Conservation (phyloP, 2,888 invertebrate species). For the Odontocolon sp. region DNA sequence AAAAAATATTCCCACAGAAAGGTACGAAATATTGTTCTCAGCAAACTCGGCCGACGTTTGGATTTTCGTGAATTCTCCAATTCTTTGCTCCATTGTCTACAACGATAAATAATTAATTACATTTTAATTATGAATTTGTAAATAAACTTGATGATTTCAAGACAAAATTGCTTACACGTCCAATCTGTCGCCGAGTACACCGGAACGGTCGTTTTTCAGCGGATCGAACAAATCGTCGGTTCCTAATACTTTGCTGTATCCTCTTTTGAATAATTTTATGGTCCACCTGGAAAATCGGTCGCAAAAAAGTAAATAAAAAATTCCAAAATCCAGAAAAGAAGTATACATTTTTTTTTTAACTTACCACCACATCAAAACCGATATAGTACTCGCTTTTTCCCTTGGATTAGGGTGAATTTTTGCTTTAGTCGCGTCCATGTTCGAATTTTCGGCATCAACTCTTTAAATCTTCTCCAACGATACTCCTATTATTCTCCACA, state of each 20-base stretch:
- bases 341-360: conserved; percentile 53
- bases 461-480: not conserved
- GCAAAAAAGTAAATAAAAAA: not conserved
- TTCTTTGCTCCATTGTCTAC: conserved; percentile 82
- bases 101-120: conserved; percentile 39
- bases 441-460: conserved; percentile 25
- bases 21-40: conserved; percentile 80
- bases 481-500: not conserved
- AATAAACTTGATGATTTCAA: not conserved
- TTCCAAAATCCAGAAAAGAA: not conserved
- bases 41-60: conserved; percentile 79
- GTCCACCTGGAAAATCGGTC: conserved; percentile 85
- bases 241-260: conserved; percentile 87
- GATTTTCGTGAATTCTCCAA: conserved; percentile 73
- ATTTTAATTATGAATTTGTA: not conserved
- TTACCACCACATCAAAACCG: conserved; percentile 85
- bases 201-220: conserved; percentile 86
- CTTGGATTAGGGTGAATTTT: conserved; percentile 83
- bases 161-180: conserved; percentile 83
- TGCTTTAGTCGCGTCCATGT: conserved; percentile 77
- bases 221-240: conserved; percentile 89
- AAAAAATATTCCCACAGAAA: conserved; percentile 80
- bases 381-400: conserved; percentile 83
- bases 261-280: conserved; percentile 88
- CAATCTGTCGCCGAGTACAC: conserved; percentile 85